A percentile compares a stretch with the other conserved stretches of the same genome.
Conservation (phyloP, 2,797 vertebrate species). For the Scomberomorus guttatus region DNA sequence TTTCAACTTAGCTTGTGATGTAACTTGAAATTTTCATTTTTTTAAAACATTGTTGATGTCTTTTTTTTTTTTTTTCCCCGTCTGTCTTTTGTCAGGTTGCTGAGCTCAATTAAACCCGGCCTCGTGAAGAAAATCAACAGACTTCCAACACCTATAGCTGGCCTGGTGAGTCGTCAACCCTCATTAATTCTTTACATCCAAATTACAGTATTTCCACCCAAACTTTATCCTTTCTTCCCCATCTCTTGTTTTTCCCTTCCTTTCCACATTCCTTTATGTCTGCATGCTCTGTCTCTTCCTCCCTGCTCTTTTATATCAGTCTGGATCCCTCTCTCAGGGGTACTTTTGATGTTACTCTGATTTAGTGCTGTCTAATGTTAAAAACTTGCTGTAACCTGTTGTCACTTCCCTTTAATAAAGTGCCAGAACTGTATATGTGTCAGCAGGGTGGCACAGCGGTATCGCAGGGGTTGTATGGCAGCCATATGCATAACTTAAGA, state of each 20-base stretch:
- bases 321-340: not conserved
- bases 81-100: slow-evolving; percentile 84
- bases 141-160: slow-evolving; percentile 94
- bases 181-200: rapidly evolving
- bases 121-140: slow-evolving; percentile 98
- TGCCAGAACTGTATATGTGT: not conserved
- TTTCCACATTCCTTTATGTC: not conserved
- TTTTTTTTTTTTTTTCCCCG: not conserved
- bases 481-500: not conserved
- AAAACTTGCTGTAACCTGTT: not conserved
- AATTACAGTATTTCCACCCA: not conserved
- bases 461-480: not conserved
- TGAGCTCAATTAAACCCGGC: slow-evolving; percentile 96
- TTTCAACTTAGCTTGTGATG: not conserved
- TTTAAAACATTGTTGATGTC: not conserved
- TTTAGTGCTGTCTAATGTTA: not conserved
- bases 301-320: not conserved
- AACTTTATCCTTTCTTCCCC: not conserved
- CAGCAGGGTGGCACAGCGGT: not conserved
- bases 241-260: not conserved
- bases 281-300: not conserved
- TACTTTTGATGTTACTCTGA: not conserved
- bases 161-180: slow-evolving; percentile 89
- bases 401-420: not conserved
- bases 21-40: slow-evolving; percentile 15